Evolutionary conservation across 2,113 vertebrate genomes (phyloP), one percentile per base, ranked within the genome.

Genomic region (Phylloscopus trochilus): DNA sequence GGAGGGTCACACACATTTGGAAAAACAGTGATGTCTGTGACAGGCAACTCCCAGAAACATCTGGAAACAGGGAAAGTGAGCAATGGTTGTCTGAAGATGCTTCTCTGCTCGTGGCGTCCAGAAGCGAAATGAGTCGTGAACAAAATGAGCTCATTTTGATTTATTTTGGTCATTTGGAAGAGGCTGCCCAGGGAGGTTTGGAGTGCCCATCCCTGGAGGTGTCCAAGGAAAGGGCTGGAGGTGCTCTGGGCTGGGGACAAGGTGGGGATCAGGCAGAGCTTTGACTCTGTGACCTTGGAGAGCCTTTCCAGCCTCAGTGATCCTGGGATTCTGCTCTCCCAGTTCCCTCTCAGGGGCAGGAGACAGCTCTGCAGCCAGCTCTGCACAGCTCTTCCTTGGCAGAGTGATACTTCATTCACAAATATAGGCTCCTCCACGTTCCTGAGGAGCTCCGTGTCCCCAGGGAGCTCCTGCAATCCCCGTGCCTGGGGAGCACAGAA

Each of bases 21-120:
- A 31, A 66, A 15, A 60, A 13, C 0, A 12, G 39, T 0, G 13
- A 39, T 7, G 37, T 3, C 55, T 23, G 35, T 4, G n/a, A 20
- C 46, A 74, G 68, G 67, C 47, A 41, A 19, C 68, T 69, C 46
- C 44, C 13, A 51, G 80, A 51, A 89, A 80, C 63, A 11, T 62
- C 43, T 53, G 72, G 75, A 35, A 81, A 47, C 23, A 52, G 24
- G 5, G 14, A 14, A 67, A 75, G 82, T 18, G 53, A 83, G 83
- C 79, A 95, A 79, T 49, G 46, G 1, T 12, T 14, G 7, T 19
- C 10, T 47, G 22, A 85, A 52, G 74, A 51, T 39, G 51, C 31
- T 53, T 35, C 92, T 64, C 43, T 35, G 3, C 59, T 77, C 28
- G 5, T 16, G 21, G 53, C 23, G 43, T 43, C 43, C 43, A 43